These are phyloP conservation scores for Neodiprion fabricii DNA, from an alignment of 1,140 invertebrate species.

Conservation along the genomic window DNA sequence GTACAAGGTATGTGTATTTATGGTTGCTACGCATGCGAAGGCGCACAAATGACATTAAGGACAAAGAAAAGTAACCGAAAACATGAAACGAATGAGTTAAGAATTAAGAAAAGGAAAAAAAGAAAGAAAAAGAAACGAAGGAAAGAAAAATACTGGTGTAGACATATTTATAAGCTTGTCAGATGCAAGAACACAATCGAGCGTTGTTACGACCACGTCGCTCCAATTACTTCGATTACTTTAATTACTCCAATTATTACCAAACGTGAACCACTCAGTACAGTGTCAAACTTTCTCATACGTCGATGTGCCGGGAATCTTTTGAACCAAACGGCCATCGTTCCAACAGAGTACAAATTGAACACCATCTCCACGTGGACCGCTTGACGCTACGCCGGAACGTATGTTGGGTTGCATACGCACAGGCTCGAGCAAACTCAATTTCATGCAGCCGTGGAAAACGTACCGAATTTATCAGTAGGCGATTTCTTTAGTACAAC, in stretches of 20 bases:
- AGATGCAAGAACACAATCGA: neutral
- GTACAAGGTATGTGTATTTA: neutral
- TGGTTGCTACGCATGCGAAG: constrained; percentile 1
- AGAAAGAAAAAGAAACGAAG: no score
- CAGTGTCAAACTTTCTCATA: neutral
- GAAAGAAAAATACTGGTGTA: constrained; percentile 6
- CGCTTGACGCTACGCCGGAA: no score
- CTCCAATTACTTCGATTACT: neutral
- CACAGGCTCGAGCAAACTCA: no score
- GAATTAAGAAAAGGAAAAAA: constrained; percentile 13
- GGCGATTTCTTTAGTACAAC: no score
- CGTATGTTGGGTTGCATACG: no score
- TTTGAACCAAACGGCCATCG: neutral
- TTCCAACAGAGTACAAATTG: no score
- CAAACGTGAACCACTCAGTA: constrained; percentile 7
- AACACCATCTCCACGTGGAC: no score
- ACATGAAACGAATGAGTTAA: constrained; percentile 33
- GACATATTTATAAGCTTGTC: neutral
- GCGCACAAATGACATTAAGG: neutral
- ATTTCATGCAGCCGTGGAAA: no score
- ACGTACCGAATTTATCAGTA: no score
- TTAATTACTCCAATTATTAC: neutral
- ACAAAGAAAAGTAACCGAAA: neutral
- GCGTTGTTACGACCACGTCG: neutral
- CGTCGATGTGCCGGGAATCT: neutral